A percentile compares a stretch with the other conserved stretches of the same genome.
Evolutionary conservation across 2,888 invertebrate genomes (phyloP).

Genomic region (Yponomeuta malinellus): DNA sequence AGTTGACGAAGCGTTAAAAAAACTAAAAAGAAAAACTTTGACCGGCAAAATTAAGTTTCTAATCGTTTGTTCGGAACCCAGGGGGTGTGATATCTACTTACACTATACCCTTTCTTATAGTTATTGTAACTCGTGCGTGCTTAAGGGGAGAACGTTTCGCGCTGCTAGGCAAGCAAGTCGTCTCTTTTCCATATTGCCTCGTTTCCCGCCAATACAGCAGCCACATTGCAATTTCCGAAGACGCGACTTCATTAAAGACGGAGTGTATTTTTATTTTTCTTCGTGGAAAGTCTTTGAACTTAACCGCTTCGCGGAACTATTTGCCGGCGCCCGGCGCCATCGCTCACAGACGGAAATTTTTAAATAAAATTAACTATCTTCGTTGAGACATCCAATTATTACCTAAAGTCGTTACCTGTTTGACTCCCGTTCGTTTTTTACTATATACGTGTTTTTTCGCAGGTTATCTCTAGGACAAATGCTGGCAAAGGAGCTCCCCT

Average conservation of each 20-base stretch:
- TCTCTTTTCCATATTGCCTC: neutral
- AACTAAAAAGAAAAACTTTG: too few relatives aligned
- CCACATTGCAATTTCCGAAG: neutral
- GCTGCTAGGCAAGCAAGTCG: too few relatives aligned
- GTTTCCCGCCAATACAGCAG: neutral
- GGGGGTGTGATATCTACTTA: too few relatives aligned
- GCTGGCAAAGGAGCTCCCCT: too few relatives aligned
- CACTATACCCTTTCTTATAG: too few relatives aligned
- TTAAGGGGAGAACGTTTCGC: too few relatives aligned
- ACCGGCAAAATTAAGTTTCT: too few relatives aligned
- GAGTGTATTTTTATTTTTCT: neutral
- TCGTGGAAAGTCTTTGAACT: neutral
- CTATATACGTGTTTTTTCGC: too few relatives aligned
- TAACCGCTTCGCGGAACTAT: neutral
- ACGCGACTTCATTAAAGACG: neutral
- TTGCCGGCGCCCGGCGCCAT: neutral
- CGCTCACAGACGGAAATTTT: neutral
- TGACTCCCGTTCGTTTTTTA: neutral
- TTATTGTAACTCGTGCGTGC: too few relatives aligned
- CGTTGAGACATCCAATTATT: neutral
- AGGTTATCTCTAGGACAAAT: too few relatives aligned
- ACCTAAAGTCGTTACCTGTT: neutral
- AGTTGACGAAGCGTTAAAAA: too few relatives aligned
- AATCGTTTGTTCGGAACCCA: too few relatives aligned
- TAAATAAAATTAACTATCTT: neutral